Percentiles rank a stretch among this genome's conserved stretches.
Evolutionary conservation across 2,797 vertebrate genomes (phyloP).

Genomic region (Gymnoscopelus microlampas): DNA sequence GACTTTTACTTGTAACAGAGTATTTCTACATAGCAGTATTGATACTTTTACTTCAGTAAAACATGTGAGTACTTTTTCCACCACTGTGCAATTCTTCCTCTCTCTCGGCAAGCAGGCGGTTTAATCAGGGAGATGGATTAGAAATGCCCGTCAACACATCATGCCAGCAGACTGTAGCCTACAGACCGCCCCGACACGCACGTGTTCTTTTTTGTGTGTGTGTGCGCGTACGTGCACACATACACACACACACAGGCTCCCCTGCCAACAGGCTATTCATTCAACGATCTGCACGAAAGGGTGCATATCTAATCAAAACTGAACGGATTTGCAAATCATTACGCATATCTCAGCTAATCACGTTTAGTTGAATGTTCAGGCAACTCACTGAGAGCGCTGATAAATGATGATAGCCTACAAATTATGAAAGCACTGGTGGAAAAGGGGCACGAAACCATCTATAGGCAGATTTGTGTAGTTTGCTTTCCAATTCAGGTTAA

Average conservation of each 20-base stretch:
- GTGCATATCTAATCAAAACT: conserved; percentile 32
- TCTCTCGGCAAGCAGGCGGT: conserved; percentile 40
- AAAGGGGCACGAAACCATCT: too few relatives aligned
- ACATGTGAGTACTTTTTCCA: too few relatives aligned
- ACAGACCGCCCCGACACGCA: not conserved
- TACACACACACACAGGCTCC: not conserved
- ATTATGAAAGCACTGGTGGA: too few relatives aligned
- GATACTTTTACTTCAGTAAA: too few relatives aligned
- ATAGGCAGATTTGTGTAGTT: too few relatives aligned
- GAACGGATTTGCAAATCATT: conserved; percentile 13
- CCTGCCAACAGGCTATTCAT: conserved; percentile 1
- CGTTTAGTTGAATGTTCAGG: not conserved
- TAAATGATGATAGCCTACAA: too few relatives aligned
- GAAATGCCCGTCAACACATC: conserved; percentile 50
- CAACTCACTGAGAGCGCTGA: too few relatives aligned
- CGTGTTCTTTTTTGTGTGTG: not conserved
- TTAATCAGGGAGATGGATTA: conserved; percentile 66
- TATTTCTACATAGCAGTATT: too few relatives aligned
- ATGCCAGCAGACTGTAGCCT: conserved; percentile 16
- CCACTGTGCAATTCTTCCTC: conserved; percentile 15
- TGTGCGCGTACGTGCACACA: not conserved
- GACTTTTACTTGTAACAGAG: too few relatives aligned
- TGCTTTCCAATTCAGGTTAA: too few relatives aligned
- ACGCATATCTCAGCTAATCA: not conserved
- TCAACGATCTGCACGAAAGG: conserved; percentile 36